These are phyloP conservation scores for Marmota monax DNA, from an alignment of 2,113 vertebrate species.

Conservation along the genomic window DNA sequence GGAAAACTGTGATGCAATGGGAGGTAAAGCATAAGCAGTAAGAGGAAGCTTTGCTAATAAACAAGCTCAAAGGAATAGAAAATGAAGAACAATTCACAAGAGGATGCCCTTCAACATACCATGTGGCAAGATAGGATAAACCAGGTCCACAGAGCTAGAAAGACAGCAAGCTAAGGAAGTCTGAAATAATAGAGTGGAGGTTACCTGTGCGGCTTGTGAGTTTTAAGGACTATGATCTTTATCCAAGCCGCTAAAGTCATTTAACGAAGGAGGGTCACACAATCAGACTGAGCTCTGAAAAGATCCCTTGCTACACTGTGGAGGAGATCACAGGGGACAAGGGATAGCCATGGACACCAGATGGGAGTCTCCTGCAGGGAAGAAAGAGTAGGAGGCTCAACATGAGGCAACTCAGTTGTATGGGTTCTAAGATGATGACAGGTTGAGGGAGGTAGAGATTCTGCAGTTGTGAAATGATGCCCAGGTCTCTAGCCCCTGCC, in stretches of 20 bases:
- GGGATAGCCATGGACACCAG: not conserved
- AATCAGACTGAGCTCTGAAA: not conserved
- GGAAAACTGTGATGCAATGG: not conserved
- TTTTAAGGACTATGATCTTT: not conserved
- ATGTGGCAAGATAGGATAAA: not conserved
- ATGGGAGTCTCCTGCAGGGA: not conserved
- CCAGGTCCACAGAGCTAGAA: rapidly evolving
- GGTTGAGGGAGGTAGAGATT: no score
- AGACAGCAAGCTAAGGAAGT: not conserved
- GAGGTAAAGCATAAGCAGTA: not conserved
- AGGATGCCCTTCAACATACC: not conserved
- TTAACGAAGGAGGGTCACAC: not conserved
- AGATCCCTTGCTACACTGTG: not conserved
- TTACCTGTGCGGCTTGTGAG: not conserved
- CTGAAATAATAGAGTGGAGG: rapidly evolving
- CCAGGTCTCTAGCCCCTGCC: not conserved
- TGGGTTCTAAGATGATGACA: not conserved
- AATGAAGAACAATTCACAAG: not conserved
- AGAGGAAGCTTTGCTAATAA: not conserved
- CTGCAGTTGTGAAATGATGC: not conserved
- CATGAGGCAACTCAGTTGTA: not conserved
- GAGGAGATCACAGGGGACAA: not conserved
- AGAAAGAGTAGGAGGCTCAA: not conserved
- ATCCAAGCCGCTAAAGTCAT: not conserved
- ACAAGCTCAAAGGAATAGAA: not conserved